A percentile compares a stretch with the other conserved stretches of the same genome.
Evolutionary conservation across 2,888 invertebrate genomes (phyloP).

Genomic region (Melipona bicolor): DNA sequence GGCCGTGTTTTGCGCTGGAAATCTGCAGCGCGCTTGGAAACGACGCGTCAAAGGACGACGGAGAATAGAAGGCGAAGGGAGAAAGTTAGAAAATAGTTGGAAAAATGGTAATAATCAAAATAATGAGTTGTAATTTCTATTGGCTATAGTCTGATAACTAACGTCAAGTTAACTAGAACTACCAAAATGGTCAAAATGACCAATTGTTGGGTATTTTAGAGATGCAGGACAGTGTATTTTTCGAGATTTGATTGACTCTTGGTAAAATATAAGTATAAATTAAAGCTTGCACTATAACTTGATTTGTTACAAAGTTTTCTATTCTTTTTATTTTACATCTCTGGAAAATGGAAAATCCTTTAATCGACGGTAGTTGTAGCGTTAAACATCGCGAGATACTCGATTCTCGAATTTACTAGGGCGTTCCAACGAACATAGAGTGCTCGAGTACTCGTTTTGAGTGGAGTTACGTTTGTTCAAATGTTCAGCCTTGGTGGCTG

Average conservation of each 20-base stretch:
- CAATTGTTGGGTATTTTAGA: no score
- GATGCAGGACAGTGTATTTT: no score
- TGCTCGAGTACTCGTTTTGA: slow-evolving; percentile 29
- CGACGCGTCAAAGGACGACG: background rate
- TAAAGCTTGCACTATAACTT: no score
- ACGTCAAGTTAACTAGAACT: no score
- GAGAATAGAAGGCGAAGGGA: background rate
- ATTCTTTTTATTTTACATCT: no score
- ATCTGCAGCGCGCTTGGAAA: slow-evolving; percentile 29
- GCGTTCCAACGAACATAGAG: background rate
- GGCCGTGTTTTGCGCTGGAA: slow-evolving; percentile 46
- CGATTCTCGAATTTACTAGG: slow-evolving; percentile 5
- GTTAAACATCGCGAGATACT: slow-evolving; percentile 8
- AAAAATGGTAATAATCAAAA: background rate
- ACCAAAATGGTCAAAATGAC: no score
- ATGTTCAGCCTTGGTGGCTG: background rate
- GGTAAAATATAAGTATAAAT: no score
- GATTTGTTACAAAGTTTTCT: no score
- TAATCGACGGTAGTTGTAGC: background rate
- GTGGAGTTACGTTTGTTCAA: slow-evolving; percentile 3
- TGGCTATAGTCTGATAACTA: no score
- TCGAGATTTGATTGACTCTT: no score
- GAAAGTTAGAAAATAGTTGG: slow-evolving; percentile 43
- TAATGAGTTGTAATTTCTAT: no score
- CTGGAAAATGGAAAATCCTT: no score